Evolutionary conservation across 2,888 invertebrate species (phyloP), one percentile per base, ranked within the genome.

Genomic region (Trachelus stipa): DNA sequence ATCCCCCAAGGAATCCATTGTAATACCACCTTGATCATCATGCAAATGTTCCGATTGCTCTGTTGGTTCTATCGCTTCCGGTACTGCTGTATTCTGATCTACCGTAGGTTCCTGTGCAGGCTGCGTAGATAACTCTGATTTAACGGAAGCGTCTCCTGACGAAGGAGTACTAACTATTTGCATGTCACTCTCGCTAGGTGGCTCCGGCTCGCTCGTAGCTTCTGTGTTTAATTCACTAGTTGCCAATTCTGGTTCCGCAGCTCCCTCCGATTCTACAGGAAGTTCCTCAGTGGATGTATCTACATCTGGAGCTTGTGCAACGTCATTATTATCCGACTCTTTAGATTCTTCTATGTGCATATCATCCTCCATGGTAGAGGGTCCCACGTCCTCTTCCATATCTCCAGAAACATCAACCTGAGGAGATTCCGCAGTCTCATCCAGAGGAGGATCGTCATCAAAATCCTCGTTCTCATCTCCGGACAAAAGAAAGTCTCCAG

Each of bases 401-500:
- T 85, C 84, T 69, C 83, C 73, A 11, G 35, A 12, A 15, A 31
- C 11, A 12, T 75, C 35, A 0, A 30, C 74, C 31, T 69, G 73
- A 1, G 81, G 77, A 31, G 81, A 79, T 30, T 78, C 74, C 37
- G 76, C 56, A 23, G 79, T 34, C 34, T 80, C 77, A 15, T 82
- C 80, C 12, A 35, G 74, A 0, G 75, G 23, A 11, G 79, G 77
- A 11, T 79, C 81, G 15, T 78, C 80, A 9, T 80, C 81, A 0
- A 68, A 79, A 9, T 73, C 73, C 15, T 85, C 85, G 1, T 82
- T 81, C 23, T 90, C 88, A 11, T 88, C 88, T 1, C 90, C 91
- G 0, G 89, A 88, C 4, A 89, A 84, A 1, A 90, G 81, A 37
- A 87, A 76, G 77, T 91, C 91, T 2, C 84, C 86, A 9, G 89